phyloP scores from a whole-genome alignment of 2,797 vertebrate genomes.

The Pristis pectinata region DNA sequence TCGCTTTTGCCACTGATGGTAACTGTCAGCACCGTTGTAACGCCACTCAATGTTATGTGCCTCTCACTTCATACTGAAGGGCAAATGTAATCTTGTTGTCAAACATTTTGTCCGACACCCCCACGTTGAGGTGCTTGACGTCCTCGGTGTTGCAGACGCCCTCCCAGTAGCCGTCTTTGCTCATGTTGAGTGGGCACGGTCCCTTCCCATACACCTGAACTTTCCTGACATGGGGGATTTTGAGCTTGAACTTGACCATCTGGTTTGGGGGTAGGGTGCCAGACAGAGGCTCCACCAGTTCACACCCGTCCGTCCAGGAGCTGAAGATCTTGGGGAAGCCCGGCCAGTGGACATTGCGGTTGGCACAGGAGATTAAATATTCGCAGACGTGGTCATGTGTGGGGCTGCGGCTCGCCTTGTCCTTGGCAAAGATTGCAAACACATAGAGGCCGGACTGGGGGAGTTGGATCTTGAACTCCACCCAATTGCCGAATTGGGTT shows the following conservation, averaged over 20 bases:
- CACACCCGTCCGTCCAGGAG: slow-evolving; percentile 60
- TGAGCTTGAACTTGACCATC: slow-evolving; percentile 60
- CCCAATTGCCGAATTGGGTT: slow-evolving; percentile 48
- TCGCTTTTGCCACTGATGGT: background rate
- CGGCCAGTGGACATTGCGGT: slow-evolving; percentile 61
- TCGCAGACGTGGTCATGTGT: slow-evolving; percentile 60
- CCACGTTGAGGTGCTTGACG: slow-evolving; percentile 60
- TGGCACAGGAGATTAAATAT: slow-evolving; percentile 64
- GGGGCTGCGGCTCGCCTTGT: slow-evolving; percentile 56
- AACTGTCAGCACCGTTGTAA: background rate
- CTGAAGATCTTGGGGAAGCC: slow-evolving; percentile 59
- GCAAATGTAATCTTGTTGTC: slow-evolving; percentile 57
- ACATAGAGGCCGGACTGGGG: slow-evolving; percentile 61
- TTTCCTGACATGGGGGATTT: slow-evolving; percentile 58
- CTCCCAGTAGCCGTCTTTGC: slow-evolving; percentile 60
- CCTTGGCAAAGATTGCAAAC: slow-evolving; percentile 62
- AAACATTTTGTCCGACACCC: slow-evolving; percentile 59
- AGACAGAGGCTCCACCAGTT: slow-evolving; percentile 63
- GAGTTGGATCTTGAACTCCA: slow-evolving; percentile 61
- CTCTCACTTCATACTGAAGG: slow-evolving; percentile 60
- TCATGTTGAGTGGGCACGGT: slow-evolving; percentile 52
- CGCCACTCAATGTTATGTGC: background rate
- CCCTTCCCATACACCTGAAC: slow-evolving; percentile 58
- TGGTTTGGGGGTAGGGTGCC: slow-evolving; percentile 60
- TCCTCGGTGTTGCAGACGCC: slow-evolving; percentile 62